Evolutionary conservation across 2,888 invertebrate genomes (phyloP).

Genomic region (Caenorhabditis wallacei): DNA sequence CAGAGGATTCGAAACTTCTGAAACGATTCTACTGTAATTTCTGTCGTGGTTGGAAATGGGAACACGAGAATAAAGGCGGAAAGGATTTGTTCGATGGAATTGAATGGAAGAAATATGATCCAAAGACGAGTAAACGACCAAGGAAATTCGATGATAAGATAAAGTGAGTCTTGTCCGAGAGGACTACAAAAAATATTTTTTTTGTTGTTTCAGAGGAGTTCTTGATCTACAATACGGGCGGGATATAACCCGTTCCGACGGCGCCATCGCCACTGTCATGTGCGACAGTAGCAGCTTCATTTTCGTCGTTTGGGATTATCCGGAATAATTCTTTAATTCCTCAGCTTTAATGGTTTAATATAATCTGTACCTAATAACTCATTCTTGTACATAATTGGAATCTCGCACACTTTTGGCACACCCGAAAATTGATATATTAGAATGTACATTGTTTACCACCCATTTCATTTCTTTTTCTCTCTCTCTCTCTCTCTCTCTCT

Average conservation of each 20-base stretch:
- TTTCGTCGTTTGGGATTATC: conserved; percentile 20
- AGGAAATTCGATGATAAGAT: neutral
- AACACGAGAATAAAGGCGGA: neutral
- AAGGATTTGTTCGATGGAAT: conserved; percentile 23
- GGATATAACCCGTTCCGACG: conserved; percentile 20
- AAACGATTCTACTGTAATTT: neutral
- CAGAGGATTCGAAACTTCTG: conserved; percentile 9
- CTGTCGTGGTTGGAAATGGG: conserved; percentile 13
- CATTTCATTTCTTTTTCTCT: too few relatives aligned
- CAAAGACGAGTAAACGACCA: neutral
- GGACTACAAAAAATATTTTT: neutral
- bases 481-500: too few relatives aligned
- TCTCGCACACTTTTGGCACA: too few relatives aligned
- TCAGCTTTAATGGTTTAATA: neutral
- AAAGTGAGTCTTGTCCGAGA: neutral
- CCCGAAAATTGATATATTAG: too few relatives aligned
- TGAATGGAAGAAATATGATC: conserved; percentile 2
- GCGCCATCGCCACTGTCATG: conserved; percentile 11
- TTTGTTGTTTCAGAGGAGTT: neutral
- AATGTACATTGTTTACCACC: too few relatives aligned
- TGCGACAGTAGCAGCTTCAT: neutral
- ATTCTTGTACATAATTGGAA: too few relatives aligned
- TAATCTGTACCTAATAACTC: too few relatives aligned
- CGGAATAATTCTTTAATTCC: neutral
- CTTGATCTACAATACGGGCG: conserved; percentile 8